Evolutionary conservation across 1,140 invertebrate genomes (phyloP).

Genomic region (Drosophila kepulauana): DNA sequence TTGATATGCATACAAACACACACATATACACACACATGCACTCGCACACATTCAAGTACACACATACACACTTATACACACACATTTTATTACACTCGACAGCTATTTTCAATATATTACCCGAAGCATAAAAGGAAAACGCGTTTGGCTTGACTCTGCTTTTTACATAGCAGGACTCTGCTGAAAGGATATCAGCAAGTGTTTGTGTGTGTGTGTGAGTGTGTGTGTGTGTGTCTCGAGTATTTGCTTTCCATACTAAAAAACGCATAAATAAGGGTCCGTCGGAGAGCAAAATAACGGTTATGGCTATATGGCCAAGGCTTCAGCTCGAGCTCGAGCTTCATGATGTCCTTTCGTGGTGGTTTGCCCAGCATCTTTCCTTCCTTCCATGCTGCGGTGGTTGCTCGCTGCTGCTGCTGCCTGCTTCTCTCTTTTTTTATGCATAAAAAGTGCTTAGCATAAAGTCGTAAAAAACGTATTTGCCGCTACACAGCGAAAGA

Average conservation of each 20-base stretch:
- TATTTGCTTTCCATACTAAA: conserved; percentile 79
- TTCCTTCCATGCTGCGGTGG: conserved; percentile 57
- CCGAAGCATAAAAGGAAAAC: conserved; percentile 72
- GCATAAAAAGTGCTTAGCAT: conserved; percentile 83
- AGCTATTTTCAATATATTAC: conserved; percentile 84
- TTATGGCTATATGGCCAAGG: conserved; percentile 52
- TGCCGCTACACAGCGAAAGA: conserved; percentile 59
- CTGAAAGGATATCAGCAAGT: conserved; percentile 67
- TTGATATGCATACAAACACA: conserved; percentile 73
- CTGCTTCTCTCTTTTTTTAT: conserved; percentile 57
- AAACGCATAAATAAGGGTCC: conserved; percentile 79
- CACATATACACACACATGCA: conserved; percentile 18
- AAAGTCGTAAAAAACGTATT: conserved; percentile 84
- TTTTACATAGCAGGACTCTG: conserved; percentile 64
- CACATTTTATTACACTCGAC: conserved; percentile 79
- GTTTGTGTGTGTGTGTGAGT: conserved; percentile 27
- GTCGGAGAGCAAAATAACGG: conserved; percentile 73
- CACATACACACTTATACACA: conserved; percentile 21
- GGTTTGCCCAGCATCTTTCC: conserved; percentile 26
- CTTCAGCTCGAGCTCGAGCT: conserved; percentile 3
- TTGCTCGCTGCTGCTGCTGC: conserved; percentile 44
- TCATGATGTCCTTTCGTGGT: conserved; percentile 39
- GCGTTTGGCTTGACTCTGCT: conserved; percentile 50
- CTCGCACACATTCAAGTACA: conserved; percentile 14
- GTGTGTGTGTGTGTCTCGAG: conserved; percentile 27